These are phyloP conservation scores for Characodon lateralis DNA, from an alignment of 2,797 vertebrate genomes.

Conservation along the genomic window DNA sequence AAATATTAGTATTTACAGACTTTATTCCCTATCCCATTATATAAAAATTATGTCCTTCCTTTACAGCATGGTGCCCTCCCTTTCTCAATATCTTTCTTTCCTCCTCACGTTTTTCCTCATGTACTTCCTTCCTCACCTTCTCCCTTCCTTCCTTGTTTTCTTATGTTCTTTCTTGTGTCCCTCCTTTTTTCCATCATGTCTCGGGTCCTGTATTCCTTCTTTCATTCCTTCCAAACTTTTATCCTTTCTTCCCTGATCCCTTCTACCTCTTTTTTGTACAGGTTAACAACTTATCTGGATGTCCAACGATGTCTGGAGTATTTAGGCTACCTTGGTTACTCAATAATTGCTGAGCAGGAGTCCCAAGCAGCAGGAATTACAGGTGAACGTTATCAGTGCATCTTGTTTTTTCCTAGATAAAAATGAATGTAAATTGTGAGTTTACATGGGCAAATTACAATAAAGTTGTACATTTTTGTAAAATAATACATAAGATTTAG, in stretches of 20 bases:
- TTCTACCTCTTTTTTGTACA: constrained; percentile 49
- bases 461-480: background rate
- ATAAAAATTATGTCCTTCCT: background rate
- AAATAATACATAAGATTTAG: background rate
- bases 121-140: background rate
- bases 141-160: background rate
- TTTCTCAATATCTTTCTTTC: background rate
- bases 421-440: background rate
- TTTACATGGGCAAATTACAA: background rate
- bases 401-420: background rate
- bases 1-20: background rate
- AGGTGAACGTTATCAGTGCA: constrained; percentile 71
- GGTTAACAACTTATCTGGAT: constrained; percentile 93
- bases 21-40: no score
- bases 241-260: background rate
- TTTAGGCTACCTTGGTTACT: constrained; percentile 94
- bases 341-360: constrained; percentile 94
- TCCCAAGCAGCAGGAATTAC: constrained; percentile 92
- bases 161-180: background rate
- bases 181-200: background rate
- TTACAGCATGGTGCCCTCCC: background rate
- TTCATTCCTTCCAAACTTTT: background rate
- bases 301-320: constrained; percentile 95
- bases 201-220: background rate
- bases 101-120: background rate